Conservation (phyloP, 2,797 vertebrate genomes). For the Anguilla pacifica region DNA sequence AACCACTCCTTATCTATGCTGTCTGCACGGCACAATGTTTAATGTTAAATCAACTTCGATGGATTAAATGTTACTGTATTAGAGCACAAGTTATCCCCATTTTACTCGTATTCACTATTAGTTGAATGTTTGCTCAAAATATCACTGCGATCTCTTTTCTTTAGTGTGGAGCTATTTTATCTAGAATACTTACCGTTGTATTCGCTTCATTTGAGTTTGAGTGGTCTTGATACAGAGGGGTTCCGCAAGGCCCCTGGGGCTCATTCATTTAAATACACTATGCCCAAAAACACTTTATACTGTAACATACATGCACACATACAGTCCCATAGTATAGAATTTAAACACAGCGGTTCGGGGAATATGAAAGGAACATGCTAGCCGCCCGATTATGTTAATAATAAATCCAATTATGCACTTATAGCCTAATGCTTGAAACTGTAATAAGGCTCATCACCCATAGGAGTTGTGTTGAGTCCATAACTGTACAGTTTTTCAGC, state of each 20-base stretch:
- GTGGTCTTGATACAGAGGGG: conserved; percentile 41
- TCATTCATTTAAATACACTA: conserved; percentile 30
- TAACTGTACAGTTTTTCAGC: conserved; percentile 52
- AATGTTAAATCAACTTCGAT: neutral
- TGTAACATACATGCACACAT: conserved; percentile 6
- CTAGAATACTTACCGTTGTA: neutral
- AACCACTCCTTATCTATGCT: neutral
- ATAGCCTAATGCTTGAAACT: conserved; percentile 67
- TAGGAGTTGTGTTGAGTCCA: conserved; percentile 61
- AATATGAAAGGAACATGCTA: conserved; percentile 70
- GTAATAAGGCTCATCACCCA: conserved; percentile 66
- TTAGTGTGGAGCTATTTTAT: neutral
- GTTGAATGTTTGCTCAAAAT: neutral
- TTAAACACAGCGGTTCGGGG: conserved; percentile 62
- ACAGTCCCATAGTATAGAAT: conserved; percentile 49
- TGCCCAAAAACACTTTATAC: neutral
- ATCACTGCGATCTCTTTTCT: neutral
- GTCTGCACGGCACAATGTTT: neutral
- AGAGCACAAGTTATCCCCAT: neutral
- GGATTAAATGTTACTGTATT: neutral
- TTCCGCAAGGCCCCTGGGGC: conserved; percentile 54
- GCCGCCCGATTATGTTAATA: conserved; percentile 75
- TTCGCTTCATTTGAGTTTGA: neutral
- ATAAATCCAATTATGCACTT: conserved; percentile 78
- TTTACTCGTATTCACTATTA: neutral